Percentiles rank a stretch among this genome's conserved stretches.
Conservation (phyloP, 2,113 vertebrate species). For the Pteropus alecto region DNA sequence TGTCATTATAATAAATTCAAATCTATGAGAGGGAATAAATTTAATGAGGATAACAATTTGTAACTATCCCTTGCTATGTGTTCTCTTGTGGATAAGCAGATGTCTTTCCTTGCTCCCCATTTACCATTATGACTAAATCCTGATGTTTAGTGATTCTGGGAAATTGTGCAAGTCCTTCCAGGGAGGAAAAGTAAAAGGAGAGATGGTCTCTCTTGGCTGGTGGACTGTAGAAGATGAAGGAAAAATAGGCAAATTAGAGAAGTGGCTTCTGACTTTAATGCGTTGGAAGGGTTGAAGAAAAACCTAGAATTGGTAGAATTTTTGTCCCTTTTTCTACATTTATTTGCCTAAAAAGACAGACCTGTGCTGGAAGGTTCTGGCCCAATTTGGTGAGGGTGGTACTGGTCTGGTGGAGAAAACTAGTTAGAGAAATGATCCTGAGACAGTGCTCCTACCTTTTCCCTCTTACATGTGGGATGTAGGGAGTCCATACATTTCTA, state of each 20-base stretch:
- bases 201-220: neutral
- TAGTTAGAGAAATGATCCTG: neutral
- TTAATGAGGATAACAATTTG: neutral
- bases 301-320: neutral
- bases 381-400: neutral
- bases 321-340: neutral
- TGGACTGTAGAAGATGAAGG: neutral
- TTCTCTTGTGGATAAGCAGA: neutral
- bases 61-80: neutral
- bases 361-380: neutral
- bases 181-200: neutral
- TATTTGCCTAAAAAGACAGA: neutral
- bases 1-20: neutral
- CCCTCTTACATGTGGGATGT: neutral
- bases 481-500: neutral
- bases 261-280: neutral
- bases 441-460: neutral
- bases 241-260: neutral
- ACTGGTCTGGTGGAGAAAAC: neutral
- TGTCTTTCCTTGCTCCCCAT: neutral
- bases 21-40: neutral
- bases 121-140: neutral
- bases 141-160: neutral
- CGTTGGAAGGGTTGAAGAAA: neutral
- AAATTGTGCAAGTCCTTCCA: neutral